Base-by-base conservation (phyloP, 53 echinoderm and acorn worm genomes). In the Actinopyga echinites region DNA sequence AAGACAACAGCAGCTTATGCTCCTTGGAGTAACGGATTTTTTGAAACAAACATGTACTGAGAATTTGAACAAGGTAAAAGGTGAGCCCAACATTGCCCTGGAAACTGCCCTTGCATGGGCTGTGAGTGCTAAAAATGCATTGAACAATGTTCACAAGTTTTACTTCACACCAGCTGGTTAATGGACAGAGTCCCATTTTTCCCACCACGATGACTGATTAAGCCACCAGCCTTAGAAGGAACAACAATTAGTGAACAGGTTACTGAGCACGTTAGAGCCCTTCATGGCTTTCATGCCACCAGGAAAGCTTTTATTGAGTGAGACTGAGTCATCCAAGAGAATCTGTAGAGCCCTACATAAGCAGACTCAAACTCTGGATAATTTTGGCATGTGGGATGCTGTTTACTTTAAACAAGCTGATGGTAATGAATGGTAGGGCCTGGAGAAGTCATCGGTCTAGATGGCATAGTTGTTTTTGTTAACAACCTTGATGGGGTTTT, bases 121-220 rank as follows among this genome's bases (percentile, higher is more conserved):
- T 78, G 56, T 88, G 5, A 88, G 75, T 88, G 88, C 83, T 25
- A 88, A 88, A 24, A 88, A 88, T 64, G 17, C 83, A 21, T 49
- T 88, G 75, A 75, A 59, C 8, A 88, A 88, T 77, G 83, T 83
- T 23, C 66, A 56, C 75, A 83, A 83, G 9, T 88, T 42, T n/a
- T 22, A 88, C 83, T 26, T 82, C 74, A 29, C 71, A 82, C 30
- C 82, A 87, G 62, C 43, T 87, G n/a, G 87, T 82, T 5, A 43
- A 55, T n/a, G 87, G 73, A 34, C 66, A 49, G 4, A 79, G 80
- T 37, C 87, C 87, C 17, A 80, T 54, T 49, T 71, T 87, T 9
- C 87, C 82, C 8, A 68, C 87, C 26, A 82, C 78, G 25, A 37
- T 84, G 78, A 75, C 30, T 6, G 84, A 79, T 73, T 22, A 32